phyloP scores from a whole-genome alignment of 2,113 vertebrate genomes.

The Pycnonotus jocosus region DNA sequence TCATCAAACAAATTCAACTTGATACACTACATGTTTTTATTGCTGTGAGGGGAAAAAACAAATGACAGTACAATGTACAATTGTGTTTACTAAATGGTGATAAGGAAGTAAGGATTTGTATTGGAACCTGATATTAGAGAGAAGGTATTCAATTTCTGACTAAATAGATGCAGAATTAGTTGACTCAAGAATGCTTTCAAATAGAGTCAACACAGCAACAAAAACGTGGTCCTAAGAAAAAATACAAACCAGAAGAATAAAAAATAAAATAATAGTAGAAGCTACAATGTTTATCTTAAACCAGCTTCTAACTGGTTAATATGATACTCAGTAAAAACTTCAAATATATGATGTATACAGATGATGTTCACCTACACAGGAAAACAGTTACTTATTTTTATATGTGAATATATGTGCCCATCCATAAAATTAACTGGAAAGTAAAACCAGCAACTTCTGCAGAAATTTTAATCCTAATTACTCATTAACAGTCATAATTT shows the following conservation, averaged over 20 bases:
- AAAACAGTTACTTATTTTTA: not conserved
- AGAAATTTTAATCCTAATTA: not conserved
- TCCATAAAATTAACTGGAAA: not conserved
- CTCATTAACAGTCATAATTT: not conserved
- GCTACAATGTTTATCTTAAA: not conserved
- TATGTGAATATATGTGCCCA: not conserved
- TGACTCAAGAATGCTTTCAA: not conserved
- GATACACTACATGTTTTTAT: not conserved
- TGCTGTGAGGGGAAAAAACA: not conserved
- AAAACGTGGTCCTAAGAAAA: not conserved
- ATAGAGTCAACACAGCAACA: not conserved
- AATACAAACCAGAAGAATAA: not conserved
- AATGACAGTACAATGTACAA: not conserved
- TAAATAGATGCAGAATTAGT: not conserved
- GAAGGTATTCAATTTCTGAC: not conserved
- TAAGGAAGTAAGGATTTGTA: not conserved
- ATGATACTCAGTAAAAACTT: not conserved
- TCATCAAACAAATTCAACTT: not conserved
- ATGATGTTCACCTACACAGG: not conserved
- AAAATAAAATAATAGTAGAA: not conserved
- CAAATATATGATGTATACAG: not conserved
- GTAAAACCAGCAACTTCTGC: not conserved
- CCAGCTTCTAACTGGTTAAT: not conserved
- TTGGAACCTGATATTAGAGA: not conserved
- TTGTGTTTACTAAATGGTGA: not conserved